phyloP scores from a whole-genome alignment of 2,888 invertebrate species.

The Scaptomyza caliginosa region DNA sequence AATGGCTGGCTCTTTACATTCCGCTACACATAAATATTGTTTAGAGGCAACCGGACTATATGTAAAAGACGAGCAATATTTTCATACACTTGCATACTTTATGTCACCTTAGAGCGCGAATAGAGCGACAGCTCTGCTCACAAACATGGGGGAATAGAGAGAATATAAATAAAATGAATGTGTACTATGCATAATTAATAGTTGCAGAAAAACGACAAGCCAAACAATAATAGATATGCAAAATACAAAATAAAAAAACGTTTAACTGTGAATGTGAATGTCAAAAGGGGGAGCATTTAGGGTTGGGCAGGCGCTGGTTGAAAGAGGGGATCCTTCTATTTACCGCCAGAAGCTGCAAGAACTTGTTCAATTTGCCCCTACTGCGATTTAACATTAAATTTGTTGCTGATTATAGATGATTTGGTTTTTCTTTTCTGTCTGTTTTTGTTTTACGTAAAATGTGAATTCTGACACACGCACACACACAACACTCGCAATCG shows the following conservation, averaged over 20 bases:
- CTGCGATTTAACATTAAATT: constrained; percentile 83
- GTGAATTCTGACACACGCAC: constrained; percentile 68
- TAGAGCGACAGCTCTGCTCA: constrained; percentile 39
- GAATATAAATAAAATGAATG: constrained; percentile 62
- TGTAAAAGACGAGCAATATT: constrained; percentile 28
- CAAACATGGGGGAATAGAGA: constrained; percentile 25
- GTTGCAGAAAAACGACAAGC: constrained; percentile 54
- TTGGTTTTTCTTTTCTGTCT: constrained; percentile 27
- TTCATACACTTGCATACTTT: constrained; percentile 31
- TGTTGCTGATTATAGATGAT: constrained; percentile 49
- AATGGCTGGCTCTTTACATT: constrained; percentile 27
- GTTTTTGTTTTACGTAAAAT: constrained; percentile 69
- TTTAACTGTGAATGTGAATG: constrained; percentile 47
- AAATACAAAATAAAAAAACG: constrained; percentile 37
- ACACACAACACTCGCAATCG: constrained; percentile 59
- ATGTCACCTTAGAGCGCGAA: constrained; percentile 33
- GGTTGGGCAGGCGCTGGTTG: constrained; percentile 36
- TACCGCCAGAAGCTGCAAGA: constrained; percentile 84
- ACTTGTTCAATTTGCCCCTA: constrained; percentile 82
- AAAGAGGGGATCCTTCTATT: constrained; percentile 41
- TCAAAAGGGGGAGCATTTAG: constrained; percentile 60
- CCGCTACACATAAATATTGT: constrained; percentile 55
- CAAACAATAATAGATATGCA: constrained; percentile 66
- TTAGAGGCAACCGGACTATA: constrained; percentile 22
- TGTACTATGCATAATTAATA: constrained; percentile 74